Base-by-base conservation (phyloP, 1,140 invertebrate genomes). In the Drosophila novamexicana region DNA sequence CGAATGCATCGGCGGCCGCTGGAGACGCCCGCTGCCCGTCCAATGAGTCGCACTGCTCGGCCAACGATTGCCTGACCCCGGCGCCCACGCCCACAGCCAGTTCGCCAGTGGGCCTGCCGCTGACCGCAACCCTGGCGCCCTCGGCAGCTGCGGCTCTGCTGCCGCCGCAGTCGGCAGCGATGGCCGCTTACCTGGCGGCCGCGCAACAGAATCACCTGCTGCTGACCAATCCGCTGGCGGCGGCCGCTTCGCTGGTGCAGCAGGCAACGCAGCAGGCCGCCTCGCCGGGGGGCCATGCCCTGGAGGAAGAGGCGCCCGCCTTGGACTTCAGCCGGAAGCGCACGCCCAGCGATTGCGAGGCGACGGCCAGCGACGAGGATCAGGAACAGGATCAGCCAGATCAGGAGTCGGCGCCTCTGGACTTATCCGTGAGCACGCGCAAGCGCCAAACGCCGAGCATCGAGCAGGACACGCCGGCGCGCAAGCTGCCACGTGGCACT, bases 241-340 rank as follows among this genome's bases (percentile, higher is more conserved):
- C 94, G 29, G 93, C 93, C 50, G 75, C 93, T 92, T 69, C 93
- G 89, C 36, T 91, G 59, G 83, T 92, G 18, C 89, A 90, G 36
- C 90, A 92, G 5, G 94, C 95, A 1, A 95, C 94, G 6, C 94
- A 95, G 6, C 81, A 95, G 77, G 93, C 95, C 4, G 93, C 93
- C 6, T 94, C 94, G 1, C 94, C 94, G 39, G 94, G 94, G 53
- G 14, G 3, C 93, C 94, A 53, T 22, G 40, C 44, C 29, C 18
- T 39, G 56, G 8, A 81, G 36, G 91, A 85, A 94, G 93, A 77
- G 93, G 91, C 37, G 59, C 94, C 94, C 2, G 95, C 95, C 1
- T 92, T 97, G 22, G 97, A 97, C 88, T 97, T 97, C 73, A 97
- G 96, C 91, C 95, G 95, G 66, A 94, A 93, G 93, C 94, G 92